Evolutionary conservation across 2,797 vertebrate genomes (phyloP), one percentile per base, ranked within the genome.

Genomic region (Amblyopsis hoosieri): DNA sequence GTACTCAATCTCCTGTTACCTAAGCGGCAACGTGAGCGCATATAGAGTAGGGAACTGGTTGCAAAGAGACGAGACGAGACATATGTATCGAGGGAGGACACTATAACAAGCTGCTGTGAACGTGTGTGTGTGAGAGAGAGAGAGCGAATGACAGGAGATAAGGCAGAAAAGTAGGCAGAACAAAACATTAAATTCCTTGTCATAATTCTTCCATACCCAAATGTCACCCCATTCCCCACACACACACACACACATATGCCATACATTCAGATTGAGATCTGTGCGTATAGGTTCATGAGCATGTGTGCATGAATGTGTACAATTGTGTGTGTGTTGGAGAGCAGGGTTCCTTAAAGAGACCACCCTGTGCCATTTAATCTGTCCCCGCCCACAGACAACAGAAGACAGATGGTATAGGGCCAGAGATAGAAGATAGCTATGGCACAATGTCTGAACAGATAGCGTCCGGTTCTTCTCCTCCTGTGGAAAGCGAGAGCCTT

Each of bases 321-420:
- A 37, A 6, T 6, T 37, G 33, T 37, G 33, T 9, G 33, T 8
- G 33, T 37, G 33, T 53, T 57, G n/a, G 37, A 50, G 45, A 37
- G 51, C 13, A 59, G 29, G 37, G 55, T 47, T 9, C 14, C 42
- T 10, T 8, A 31, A 54, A 45, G 54, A 57, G n/a, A 31, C 14
- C 10, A 29, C 80, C 29, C 85, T 78, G 78, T 84, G 89, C 83
- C 89, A 90, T 90, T 88, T 87, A 89, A 89, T 90, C 83, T 87
- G 86, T 86, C 83, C 79, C 86, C 85, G 71, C 85, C 75, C 74
- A 83, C 70, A 82, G 85, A 89, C 81, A 83, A 79, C 86, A 85
- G 85, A 81, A 87, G 88, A 86, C 88, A 90, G 86, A 91, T 90
- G 87, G 87, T 86, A 37, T 81, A 37, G 33, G 5, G 33, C 33